Evolutionary conservation across 2,797 vertebrate genomes (phyloP).

Genomic region (Delichon dasypus): DNA sequence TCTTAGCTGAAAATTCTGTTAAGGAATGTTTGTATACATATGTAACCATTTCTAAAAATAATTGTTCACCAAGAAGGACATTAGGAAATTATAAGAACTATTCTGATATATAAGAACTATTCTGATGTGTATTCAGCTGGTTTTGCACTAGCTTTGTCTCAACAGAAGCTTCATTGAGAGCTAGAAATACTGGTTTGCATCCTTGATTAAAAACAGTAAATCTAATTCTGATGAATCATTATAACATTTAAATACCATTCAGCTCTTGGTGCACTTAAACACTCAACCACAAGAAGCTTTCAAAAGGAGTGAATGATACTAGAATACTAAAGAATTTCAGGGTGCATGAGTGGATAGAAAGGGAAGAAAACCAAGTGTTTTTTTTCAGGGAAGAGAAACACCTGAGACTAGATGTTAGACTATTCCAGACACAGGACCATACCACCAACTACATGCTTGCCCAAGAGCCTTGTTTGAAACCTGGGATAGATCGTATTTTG

Average conservation of each 20-base stretch:
- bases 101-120: constrained; percentile 47
- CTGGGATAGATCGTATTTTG: background rate
- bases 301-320: constrained; percentile 6
- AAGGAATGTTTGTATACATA: background rate
- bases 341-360: background rate
- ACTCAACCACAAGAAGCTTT: constrained; percentile 49
- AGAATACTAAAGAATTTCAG: constrained; percentile 47
- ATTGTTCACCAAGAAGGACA: constrained; percentile 30
- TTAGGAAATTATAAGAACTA: constrained; percentile 44
- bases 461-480: background rate
- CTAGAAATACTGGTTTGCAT: constrained; percentile 60
- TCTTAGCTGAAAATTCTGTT: constrained; percentile 36
- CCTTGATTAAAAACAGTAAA: constrained; percentile 68
- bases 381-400: background rate
- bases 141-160: constrained; percentile 20
- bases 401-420: background rate
- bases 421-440: background rate
- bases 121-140: constrained; percentile 25
- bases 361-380: background rate
- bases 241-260: constrained; percentile 69
- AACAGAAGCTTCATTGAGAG: constrained; percentile 47
- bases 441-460: background rate
- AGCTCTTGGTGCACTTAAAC: constrained; percentile 24
- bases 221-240: constrained; percentile 67
- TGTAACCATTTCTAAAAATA: constrained; percentile 8